Base-by-base conservation (phyloP, 2,888 invertebrate genomes). In the Micoletzkya japonica region DNA sequence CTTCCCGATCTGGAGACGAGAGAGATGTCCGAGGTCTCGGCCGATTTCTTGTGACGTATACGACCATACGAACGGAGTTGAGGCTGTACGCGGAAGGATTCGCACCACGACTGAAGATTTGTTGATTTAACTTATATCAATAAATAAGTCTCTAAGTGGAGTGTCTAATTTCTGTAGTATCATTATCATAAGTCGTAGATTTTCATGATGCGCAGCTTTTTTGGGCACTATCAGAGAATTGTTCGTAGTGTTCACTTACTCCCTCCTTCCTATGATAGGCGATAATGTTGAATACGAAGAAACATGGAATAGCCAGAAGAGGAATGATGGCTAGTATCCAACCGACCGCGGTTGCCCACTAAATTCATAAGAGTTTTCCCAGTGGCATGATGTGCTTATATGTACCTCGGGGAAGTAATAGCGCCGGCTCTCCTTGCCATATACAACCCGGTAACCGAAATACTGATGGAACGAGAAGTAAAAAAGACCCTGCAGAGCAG, bases 251-350 rank as follows among this genome's bases (percentile, higher is more conserved):
- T 20, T 44, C 17, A 54, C 68, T 1, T 32, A 68, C 68, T 39
- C 70, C 70, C 26, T 60, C 52, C n/a, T 37, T 34, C 7, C 52
- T 10, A 30, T 28, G 28, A 32, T 60, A 60, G 28, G 7, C 20
- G 37, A 70, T n/a, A 10, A 60, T 4, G 30, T 70, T 70, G 50
- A 36, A 37, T 4, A 70, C 2, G 2, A 30, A 28, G 70, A 70
- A 70, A 36, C 59, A 26, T 3, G 60, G 60, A 2, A 70, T 60
- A 10, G 36, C 24, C 3, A 70, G 37, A 2, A 70, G 52, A 2
- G 59, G 70, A 30, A 60, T 17, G 17, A 70, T 32, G 1, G 60
- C 70, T n/a, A 70, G 20, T 2, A 50, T 10, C 70, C 70, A 70
- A 0, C 70, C 70, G 26, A 70, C 28, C 3, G 14, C 20, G 2